Base-by-base conservation (phyloP, 1,140 invertebrate species). In the Camponotus pennsylvanicus region DNA sequence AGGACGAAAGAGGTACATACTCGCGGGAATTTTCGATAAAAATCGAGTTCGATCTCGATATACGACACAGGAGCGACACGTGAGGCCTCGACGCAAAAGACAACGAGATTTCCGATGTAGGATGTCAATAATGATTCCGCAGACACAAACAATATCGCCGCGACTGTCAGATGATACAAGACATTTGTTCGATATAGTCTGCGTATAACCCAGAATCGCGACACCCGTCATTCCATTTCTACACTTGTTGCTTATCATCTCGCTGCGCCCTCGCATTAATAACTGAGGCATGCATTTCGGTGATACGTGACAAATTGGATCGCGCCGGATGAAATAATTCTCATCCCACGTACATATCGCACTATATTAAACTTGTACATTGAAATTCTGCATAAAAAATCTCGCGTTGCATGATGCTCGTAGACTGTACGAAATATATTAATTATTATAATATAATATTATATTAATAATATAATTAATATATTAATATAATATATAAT, bases 161-260 rank as follows among this genome's bases (percentile, higher is more conserved):
- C 34, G 49, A 32, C 55, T 89, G 85, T 79, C 73, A 76, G 59
- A 66, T 49, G 27, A 64, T 8, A 45, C 32, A n/a, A 84, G 61
- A 87, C 59, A 67, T 76, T 76, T 87, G 63, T 78, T 86, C 83
- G 69, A 88, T 88, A 85, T 32, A 80, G 73, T 76, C 69, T 27
- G 75, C 49, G 15, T 18, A 18, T 70, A 70, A 80, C 27, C 45
- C 9, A 59, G 63, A 80, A 88, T 78, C 49, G 37, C 37, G 9
- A 45, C 49, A 52, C 11, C 18, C 7, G 32, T 9, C n/a, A 27
- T 57, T 32, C 18, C 18, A 45, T 45, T 71, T 61, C 40, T 75
- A 52, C 2, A 82, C 69, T 83, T 52, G 73, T 78, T 57, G 67
- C 73, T 80, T 27, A n/a, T 49, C 18, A 27, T 59, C 15, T 45